Evolutionary conservation across 2,888 invertebrate species (phyloP).

Genomic region (Gonocerus acuteangulatus): DNA sequence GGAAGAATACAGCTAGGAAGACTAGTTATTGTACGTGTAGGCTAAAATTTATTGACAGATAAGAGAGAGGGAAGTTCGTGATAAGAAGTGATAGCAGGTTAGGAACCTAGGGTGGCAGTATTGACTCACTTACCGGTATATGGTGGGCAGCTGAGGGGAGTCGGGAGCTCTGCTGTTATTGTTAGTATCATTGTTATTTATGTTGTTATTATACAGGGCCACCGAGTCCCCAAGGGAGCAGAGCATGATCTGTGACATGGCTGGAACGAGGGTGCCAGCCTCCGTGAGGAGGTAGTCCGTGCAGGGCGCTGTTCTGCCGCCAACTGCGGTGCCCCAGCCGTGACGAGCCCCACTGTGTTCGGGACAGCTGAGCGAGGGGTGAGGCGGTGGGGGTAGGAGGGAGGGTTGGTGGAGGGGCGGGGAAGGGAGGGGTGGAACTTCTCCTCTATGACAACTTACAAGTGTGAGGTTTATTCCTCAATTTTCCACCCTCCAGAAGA

Average conservation of each 20-base stretch:
- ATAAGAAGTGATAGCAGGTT: too few species aligned
- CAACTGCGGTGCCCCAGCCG: background rate
- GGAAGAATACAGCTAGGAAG: too few species aligned
- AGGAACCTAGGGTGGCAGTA: background rate
- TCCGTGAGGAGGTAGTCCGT: background rate
- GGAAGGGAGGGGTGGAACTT: background rate
- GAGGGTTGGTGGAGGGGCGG: background rate
- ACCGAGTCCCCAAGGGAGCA: constrained; percentile 54
- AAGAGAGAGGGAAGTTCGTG: too few species aligned
- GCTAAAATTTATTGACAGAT: too few species aligned
- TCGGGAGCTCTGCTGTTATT: constrained; percentile 61
- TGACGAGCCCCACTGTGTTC: background rate
- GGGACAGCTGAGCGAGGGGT: background rate
- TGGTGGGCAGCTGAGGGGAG: constrained; percentile 63
- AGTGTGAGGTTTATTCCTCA: too few species aligned
- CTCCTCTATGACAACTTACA: too few species aligned
- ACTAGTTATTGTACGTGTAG: too few species aligned
- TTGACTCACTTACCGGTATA: constrained; percentile 71
- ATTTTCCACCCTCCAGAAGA: too few species aligned
- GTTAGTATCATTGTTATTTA: constrained; percentile 53
- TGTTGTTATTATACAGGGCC: constrained; percentile 40
- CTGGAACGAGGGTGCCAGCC: constrained; percentile 43
- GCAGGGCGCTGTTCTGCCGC: background rate
- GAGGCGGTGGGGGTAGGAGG: background rate
- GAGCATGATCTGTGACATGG: constrained; percentile 67